These are phyloP conservation scores for Gasterosteus nipponicus DNA, from an alignment of 2,113 vertebrate species.

Conservation along the genomic window DNA sequence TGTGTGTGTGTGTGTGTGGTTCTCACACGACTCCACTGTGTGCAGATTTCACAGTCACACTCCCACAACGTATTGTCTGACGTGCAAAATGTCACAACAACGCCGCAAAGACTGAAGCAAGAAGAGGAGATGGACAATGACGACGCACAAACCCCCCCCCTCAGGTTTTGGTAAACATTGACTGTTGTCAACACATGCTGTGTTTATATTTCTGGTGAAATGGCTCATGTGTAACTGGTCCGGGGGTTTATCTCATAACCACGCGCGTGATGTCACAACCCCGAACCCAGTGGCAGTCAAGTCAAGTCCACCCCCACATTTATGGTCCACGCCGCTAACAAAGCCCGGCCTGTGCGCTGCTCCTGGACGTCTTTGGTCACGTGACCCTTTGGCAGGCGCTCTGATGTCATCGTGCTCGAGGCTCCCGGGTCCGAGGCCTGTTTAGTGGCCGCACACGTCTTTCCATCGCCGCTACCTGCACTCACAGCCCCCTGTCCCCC, in stretches of 20 bases:
- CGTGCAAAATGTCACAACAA: constrained; percentile 15
- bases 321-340: constrained; percentile 37
- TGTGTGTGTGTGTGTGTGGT: constrained; percentile 31
- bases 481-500: background rate
- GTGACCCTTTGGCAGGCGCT: constrained; percentile 49
- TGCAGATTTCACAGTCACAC: background rate
- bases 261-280: constrained; percentile 6
- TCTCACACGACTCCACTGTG: constrained; percentile 11
- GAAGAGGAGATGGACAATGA: constrained; percentile 1
- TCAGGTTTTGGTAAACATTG: background rate
- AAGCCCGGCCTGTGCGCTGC: constrained; percentile 27
- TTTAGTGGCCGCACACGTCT: background rate
- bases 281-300: background rate
- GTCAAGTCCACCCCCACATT: no score
- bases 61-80: background rate
- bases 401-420: constrained; percentile 40
- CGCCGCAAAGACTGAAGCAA: background rate
- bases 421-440: constrained; percentile 14
- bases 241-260: background rate
- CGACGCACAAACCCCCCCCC: background rate
- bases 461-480: constrained; percentile 24
- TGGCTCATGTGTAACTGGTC: background rate
- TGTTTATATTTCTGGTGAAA: background rate
- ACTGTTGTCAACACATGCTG: constrained; percentile 10
- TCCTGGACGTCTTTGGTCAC: constrained; percentile 51